These are phyloP conservation scores for Tachina fera DNA, from an alignment of 2,888 invertebrate species.

Conservation along the genomic window DNA sequence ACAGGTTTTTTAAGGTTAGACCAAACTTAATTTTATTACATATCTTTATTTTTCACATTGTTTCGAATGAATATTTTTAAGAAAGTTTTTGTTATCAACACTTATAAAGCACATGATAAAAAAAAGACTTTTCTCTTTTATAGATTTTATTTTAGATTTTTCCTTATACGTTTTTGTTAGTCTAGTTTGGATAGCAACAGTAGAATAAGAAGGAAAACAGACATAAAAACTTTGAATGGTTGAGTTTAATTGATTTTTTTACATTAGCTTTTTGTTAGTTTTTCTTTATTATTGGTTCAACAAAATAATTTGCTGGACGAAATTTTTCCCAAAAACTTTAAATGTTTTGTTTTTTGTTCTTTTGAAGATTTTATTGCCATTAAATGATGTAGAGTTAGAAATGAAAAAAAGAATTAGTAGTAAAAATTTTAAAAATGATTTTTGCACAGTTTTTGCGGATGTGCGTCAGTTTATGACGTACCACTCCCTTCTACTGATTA, in stretches of 20 bases:
- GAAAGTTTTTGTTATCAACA: slow-evolving; percentile 29
- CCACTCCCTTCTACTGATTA: slow-evolving; percentile 83
- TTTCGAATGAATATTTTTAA: slow-evolving; percentile 36
- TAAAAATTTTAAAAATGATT: slow-evolving; percentile 69
- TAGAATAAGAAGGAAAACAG: slow-evolving; percentile 11
- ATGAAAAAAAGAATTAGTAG: slow-evolving; percentile 56
- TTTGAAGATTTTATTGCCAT: slow-evolving; percentile 20
- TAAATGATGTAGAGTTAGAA: slow-evolving; percentile 41
- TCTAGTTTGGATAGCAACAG: slow-evolving; percentile 64
- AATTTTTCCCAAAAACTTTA: slow-evolving; percentile 6
- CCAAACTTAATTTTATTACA: slow-evolving; percentile 47
- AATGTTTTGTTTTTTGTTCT: slow-evolving; percentile 10
- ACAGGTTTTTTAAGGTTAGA: slow-evolving; percentile 64
- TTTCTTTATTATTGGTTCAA: slow-evolving; percentile 23
- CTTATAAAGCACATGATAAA: slow-evolving; percentile 39
- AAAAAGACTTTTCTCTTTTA: not conserved
- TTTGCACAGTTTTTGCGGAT: slow-evolving; percentile 80
- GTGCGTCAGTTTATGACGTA: slow-evolving; percentile 84
- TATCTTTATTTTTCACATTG: slow-evolving; percentile 14
- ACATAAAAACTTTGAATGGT: slow-evolving; percentile 49
- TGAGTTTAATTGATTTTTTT: slow-evolving; percentile 62
- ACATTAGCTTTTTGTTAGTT: slow-evolving; percentile 5
- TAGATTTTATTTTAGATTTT: slow-evolving; percentile 13
- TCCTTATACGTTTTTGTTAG: slow-evolving; percentile 25
- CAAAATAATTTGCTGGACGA: not conserved